These are phyloP conservation scores for Kobus ellipsiprymnus DNA, from an alignment of 2,113 vertebrate species.

Conservation along the genomic window DNA sequence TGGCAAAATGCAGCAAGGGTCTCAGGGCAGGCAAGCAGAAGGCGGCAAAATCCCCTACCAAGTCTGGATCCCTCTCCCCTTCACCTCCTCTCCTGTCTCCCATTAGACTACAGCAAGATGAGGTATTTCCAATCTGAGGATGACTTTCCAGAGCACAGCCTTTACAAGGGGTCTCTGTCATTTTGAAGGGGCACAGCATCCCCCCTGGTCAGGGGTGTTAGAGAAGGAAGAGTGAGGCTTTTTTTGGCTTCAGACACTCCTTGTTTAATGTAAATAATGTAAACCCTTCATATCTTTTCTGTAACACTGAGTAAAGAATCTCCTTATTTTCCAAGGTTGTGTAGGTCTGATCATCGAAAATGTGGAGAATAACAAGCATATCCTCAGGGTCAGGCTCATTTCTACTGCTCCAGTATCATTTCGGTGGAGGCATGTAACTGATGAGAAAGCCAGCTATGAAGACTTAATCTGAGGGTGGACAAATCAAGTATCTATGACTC, in stretches of 20 bases:
- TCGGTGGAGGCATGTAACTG: neutral
- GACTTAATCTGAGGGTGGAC: neutral
- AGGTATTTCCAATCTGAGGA: neutral
- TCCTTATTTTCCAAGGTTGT: neutral
- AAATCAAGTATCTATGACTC: neutral
- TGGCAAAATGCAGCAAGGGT: neutral
- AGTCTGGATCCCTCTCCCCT: too few relatives aligned
- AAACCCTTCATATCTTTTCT: conserved; percentile 87
- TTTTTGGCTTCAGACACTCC: conserved; percentile 79
- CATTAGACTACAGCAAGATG: neutral
- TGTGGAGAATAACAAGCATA: neutral
- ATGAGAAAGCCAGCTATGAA: neutral
- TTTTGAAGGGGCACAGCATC: neutral
- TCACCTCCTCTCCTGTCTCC: neutral
- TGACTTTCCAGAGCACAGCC: neutral
- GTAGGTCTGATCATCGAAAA: neutral
- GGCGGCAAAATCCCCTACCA: neutral
- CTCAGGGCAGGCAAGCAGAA: neutral
- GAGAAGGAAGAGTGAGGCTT: conserved; percentile 31
- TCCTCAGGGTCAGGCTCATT: neutral
- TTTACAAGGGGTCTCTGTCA: neutral
- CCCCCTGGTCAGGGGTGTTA: neutral
- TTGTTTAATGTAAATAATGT: conserved; percentile 86
- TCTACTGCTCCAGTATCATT: neutral
- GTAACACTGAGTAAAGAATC: conserved; percentile 80